Base-by-base conservation (phyloP, 1,140 invertebrate species). In the Acromyrmex heyeri region DNA sequence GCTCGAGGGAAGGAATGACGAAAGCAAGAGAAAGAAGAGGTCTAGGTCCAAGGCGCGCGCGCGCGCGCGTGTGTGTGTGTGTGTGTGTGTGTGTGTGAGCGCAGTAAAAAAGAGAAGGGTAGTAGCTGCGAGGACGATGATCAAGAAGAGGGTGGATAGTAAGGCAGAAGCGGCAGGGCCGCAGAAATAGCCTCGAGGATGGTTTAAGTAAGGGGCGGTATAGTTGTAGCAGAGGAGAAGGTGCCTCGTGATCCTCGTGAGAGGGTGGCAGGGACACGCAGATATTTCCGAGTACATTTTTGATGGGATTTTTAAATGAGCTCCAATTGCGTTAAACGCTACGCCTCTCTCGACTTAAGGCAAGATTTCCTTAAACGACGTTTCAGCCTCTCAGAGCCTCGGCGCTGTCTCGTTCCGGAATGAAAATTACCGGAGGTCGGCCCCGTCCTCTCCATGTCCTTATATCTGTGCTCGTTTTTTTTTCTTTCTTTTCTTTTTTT, bases 241-340 rank as follows among this genome's bases (percentile, higher is more conserved):
- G 77, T 57, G 38, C 55, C 24, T 57, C 55, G 62, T 55, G 77
- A 73, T 87, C 18, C 38, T 24, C 50, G 64, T 34, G 78, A 64
- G 79, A 83, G 78, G 85, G 79, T 65, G 65, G 87, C 61, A 86
- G 86, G 65, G 64, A 76, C 86, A 88, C 88, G 85, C 86, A 87
- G 90, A 91, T 90, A 92, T 92, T 90, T 87, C 85, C 87, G 91
- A 93, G 93, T 94, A 92, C 90, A 92, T 94, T 94, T 94, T 95
- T 95, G 93, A 95, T 95, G 94, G 92, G 93, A 94, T 95, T 95
- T 95, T 95, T 94, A 95, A 95, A 94, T 93, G 94, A 95, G 92
- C 91, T 90, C 90, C 93, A 95, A 95, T 95, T 94, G 93, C 93
- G 94, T 95, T 95, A 94, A 95, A 87, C 89, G 88, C 53, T 79